These are phyloP conservation scores for Chanos chanos DNA, from an alignment of 2,797 vertebrate genomes.

Conservation along the genomic window DNA sequence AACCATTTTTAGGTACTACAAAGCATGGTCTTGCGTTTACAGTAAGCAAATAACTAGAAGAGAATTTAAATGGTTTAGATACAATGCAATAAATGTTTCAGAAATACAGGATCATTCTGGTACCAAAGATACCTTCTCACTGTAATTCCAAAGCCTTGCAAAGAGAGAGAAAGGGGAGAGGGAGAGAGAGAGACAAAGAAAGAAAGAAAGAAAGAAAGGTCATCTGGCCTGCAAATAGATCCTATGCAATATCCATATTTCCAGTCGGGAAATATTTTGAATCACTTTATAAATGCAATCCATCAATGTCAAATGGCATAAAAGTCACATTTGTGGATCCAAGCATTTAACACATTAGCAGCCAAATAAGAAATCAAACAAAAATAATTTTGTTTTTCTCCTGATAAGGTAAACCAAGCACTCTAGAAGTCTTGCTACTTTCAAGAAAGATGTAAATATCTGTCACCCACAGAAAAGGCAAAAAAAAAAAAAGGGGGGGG, in stretches of 20 bases:
- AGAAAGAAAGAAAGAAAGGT: too few relatives aligned
- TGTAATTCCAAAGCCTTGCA: constrained; percentile 20
- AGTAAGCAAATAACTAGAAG: not conserved
- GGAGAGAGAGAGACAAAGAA: too few relatives aligned
- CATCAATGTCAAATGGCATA: too few relatives aligned
- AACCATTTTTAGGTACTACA: constrained; percentile 1
- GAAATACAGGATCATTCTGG: constrained; percentile 3
- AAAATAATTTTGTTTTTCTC: too few relatives aligned
- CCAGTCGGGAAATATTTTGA: too few relatives aligned
- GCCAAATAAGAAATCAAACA: too few relatives aligned
- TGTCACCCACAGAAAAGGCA: constrained; percentile 5
- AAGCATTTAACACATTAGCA: too few relatives aligned
- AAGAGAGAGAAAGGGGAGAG: not conserved
- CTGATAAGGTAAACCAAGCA: constrained; percentile 21
- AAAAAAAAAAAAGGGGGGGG: not conserved
- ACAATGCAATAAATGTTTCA: not conserved
- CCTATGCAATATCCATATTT: too few relatives aligned
- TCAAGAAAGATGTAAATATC: constrained; percentile 36
- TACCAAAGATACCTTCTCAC: constrained; percentile 7
- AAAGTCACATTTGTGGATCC: too few relatives aligned
- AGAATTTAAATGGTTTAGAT: not conserved
- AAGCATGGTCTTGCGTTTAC: not conserved
- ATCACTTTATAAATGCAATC: too few relatives aligned
- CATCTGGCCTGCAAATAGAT: too few relatives aligned
- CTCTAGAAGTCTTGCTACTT: constrained; percentile 8